Conservation (phyloP, 2,797 vertebrate species). For the Acanthornis magna region DNA sequence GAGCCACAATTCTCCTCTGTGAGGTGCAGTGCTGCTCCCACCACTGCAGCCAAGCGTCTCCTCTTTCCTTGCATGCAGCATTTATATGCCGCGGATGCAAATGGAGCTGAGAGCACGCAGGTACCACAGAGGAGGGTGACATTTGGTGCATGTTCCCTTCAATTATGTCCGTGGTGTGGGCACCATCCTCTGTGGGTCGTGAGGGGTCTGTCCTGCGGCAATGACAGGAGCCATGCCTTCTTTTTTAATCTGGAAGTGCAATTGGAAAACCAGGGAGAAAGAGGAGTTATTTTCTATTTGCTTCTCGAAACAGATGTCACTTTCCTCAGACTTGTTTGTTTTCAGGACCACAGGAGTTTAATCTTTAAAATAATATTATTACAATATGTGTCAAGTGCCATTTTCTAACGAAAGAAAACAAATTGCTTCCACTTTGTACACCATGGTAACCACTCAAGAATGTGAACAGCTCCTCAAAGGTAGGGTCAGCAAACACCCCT, state of each 20-base stretch:
- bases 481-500: neutral
- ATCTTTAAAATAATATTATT: slow-evolving; percentile 12
- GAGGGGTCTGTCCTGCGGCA: neutral
- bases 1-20: neutral
- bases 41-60: neutral
- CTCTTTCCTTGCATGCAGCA: neutral
- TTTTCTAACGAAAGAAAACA: neutral
- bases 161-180: rapidly evolving
- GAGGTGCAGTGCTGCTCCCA: neutral
- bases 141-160: neutral
- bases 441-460: neutral
- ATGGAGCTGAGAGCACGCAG: neutral
- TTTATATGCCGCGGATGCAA: neutral
- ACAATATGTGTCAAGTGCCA: neutral
- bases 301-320: neutral
- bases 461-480: neutral
- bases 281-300: neutral
- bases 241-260: neutral
- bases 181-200: neutral
- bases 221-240: neutral
- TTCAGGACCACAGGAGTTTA: neutral
- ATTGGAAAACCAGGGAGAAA: neutral
- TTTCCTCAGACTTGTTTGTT: slow-evolving; percentile 10
- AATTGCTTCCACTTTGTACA: neutral
- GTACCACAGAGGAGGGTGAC: neutral